Percentiles rank a stretch among this genome's conserved stretches.
Evolutionary conservation across 2,888 invertebrate species (phyloP).

Genomic region (Cheilosia grossa): DNA sequence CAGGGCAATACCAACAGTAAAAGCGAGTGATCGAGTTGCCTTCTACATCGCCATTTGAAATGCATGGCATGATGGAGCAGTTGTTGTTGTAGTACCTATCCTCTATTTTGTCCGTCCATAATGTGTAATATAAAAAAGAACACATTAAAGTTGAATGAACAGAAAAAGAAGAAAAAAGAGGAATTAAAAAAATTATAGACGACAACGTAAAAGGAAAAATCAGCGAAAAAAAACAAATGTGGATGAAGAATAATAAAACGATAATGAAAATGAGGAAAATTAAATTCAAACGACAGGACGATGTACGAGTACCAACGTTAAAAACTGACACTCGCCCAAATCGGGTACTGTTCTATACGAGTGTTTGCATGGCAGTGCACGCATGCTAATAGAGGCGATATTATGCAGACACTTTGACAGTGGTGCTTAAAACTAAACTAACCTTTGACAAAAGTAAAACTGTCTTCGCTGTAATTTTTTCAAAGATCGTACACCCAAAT

Average conservation of each 20-base stretch:
- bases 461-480: not conserved
- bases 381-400: conserved; percentile 47
- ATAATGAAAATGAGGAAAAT: conserved; percentile 63
- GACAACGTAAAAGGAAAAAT: conserved; percentile 13
- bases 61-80: conserved; percentile 57
- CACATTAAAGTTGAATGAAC: conserved; percentile 12
- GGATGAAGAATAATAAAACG: conserved; percentile 53
- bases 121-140: conserved; percentile 42
- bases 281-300: conserved; percentile 55
- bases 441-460: too few relatives aligned
- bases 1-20: conserved; percentile 4
- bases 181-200: conserved; percentile 34
- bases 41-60: conserved; percentile 41
- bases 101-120: conserved; percentile 5
- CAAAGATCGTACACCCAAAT: not conserved
- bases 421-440: conserved; percentile 5
- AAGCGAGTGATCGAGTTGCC: conserved; percentile 22
- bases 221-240: conserved; percentile 37
- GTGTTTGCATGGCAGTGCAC: conserved; percentile 26
- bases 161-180: conserved; percentile 10
- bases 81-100: conserved; percentile 5
- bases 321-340: conserved; percentile 54
- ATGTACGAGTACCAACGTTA: conserved; percentile 25
- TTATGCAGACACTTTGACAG: conserved; percentile 20
- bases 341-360: conserved; percentile 40